Evolutionary conservation across 2,113 vertebrate species (phyloP), one percentile per base, ranked within the genome.

Genomic region (Saguinus midas): DNA sequence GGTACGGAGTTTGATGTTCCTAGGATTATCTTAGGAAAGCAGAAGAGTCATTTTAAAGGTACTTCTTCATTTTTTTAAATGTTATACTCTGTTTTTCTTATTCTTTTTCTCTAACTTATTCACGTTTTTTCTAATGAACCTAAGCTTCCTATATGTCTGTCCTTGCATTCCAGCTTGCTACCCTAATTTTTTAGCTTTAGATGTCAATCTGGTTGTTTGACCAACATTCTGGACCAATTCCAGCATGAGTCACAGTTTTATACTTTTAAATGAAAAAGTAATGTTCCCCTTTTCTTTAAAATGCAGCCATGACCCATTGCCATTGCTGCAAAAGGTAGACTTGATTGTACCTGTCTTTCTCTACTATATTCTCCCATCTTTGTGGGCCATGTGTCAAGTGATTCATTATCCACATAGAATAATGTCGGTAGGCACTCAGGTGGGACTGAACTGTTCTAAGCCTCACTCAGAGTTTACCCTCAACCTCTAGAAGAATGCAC

Each of bases 21-120:
- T 95, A 92, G 84, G 95, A 97, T 97, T 98, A 98, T 97, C 98
- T 98, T 93, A 97, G 95, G 97, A 96, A 90, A 94, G 94, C 95
- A 92, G 55, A 58, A 75, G 91, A 97, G 45, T 48, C 96, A 76
- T 70, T 84, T 95, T 95, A 93, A 90, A 68, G 25, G 25, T 21
- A 18, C n/a, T 87, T 50, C 83, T 91, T 92, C 43, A 57, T 73
- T 76, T 32, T 29, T 64, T 55, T 79, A 21, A 52, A 43, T 78
- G 17, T 87, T 75, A 64, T 32, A 6, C 25, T 52, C 12, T 9
- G 11, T 73, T 82, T 70, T 96, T 57, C 70, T 79, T 73, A 25
- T 16, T 87, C 40, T 58, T 84, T 94, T 75, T 81, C 43, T 85
- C 57, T 85, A 50, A 92, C 45, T 16, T 78, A 8, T 37, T 92